phyloP scores from a whole-genome alignment of 64 coral and sea anemone genomes.

The Stichodactyla mertensii region DNA sequence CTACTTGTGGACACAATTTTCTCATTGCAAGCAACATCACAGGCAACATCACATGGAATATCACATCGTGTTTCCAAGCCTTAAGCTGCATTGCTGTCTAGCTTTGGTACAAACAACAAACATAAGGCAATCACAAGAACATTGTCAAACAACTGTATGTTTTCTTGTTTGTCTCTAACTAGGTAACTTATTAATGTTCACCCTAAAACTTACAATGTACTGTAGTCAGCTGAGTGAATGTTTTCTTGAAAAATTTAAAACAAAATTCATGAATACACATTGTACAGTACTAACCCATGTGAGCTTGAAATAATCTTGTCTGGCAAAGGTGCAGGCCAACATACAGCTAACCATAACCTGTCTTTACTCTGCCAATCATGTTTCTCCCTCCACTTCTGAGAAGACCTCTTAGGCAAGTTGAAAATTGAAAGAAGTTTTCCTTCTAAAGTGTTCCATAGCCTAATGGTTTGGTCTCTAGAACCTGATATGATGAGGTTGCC shows the following conservation, averaged over 20 bases:
- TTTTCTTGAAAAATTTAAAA: background rate
- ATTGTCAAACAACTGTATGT: no score
- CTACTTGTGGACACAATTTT: no score
- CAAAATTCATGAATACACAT: background rate
- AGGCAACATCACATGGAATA: no score
- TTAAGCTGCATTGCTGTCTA: no score
- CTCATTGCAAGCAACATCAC: no score
- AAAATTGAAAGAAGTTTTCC: conserved; percentile 66
- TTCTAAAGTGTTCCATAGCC: conserved; percentile 69
- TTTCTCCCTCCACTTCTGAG: conserved; percentile 75
- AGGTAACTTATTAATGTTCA: no score
- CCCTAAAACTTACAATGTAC: no score
- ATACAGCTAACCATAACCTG: conserved; percentile 83
- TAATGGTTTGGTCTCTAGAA: conserved; percentile 83
- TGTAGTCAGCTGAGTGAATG: no score
- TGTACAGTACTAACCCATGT: conserved; percentile 62
- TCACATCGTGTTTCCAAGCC: no score
- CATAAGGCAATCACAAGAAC: no score
- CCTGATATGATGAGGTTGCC: conserved; percentile 73
- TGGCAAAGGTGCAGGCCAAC: conserved; percentile 66
- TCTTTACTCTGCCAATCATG: conserved; percentile 63
- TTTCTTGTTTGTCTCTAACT: no score
- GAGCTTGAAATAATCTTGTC: conserved; percentile 72
- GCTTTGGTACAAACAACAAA: no score
- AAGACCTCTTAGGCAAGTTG: conserved; percentile 79